Evolutionary conservation across 2,797 vertebrate species (phyloP).

Genomic region (Sebastes steindachneri): DNA sequence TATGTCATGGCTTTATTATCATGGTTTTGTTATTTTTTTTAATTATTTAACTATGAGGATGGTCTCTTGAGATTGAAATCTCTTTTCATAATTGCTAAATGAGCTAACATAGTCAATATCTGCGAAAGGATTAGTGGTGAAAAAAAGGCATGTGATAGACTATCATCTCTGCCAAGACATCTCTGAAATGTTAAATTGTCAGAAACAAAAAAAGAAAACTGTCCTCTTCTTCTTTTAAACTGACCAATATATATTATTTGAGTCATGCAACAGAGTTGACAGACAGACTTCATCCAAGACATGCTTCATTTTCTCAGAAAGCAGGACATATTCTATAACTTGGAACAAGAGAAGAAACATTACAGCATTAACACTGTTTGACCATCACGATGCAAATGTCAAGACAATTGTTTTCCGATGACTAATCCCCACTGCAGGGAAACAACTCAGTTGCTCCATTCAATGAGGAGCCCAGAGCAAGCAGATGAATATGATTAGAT

Average conservation of each 20-base stretch:
- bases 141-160: too few species aligned
- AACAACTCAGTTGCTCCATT: slow-evolving; percentile 19
- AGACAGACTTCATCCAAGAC: neutral
- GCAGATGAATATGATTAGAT: slow-evolving; percentile 70
- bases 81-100: neutral
- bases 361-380: neutral
- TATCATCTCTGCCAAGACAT: too few species aligned
- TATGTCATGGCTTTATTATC: too few species aligned
- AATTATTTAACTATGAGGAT: neutral
- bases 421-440: slow-evolving; percentile 43
- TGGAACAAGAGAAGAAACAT: slow-evolving; percentile 1
- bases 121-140: neutral
- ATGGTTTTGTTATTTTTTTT: too few species aligned
- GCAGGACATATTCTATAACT: neutral
- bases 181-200: neutral
- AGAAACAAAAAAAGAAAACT: neutral
- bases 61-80: neutral
- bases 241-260: neutral
- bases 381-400: slow-evolving; percentile 1
- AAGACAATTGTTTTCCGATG: slow-evolving; percentile 41
- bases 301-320: neutral
- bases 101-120: neutral
- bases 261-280: neutral
- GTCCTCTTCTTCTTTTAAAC: neutral
- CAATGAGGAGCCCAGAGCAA: slow-evolving; percentile 23